A percentile compares a stretch with the other conserved stretches of the same genome.
phyloP scores from a whole-genome alignment of 1,140 invertebrate genomes.

The Drosophila eugracilis region DNA sequence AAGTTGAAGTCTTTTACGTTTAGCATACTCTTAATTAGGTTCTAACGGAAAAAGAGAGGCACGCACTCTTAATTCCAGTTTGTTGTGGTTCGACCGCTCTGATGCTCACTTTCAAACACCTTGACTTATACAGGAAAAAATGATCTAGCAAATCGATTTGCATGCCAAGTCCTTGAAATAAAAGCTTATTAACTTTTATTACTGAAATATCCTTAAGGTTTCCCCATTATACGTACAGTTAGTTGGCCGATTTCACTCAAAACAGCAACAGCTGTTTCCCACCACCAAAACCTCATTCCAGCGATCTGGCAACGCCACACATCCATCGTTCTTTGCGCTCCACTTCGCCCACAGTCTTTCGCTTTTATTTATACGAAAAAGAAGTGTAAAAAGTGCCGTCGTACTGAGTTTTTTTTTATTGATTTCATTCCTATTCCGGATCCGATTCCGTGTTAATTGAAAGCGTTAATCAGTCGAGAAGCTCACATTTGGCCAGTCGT shows the following conservation, averaged over 20 bases:
- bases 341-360: constrained; percentile 48
- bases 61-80: background rate
- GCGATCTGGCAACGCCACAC: constrained; percentile 58
- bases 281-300: background rate
- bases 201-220: background rate
- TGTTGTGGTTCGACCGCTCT: background rate
- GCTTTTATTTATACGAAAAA: constrained; percentile 72
- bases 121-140: background rate
- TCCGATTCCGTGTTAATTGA: constrained; percentile 68
- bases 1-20: too few relatives aligned
- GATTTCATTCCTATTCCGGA: constrained; percentile 3
- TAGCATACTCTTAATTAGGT: too few relatives aligned
- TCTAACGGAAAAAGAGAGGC: background rate
- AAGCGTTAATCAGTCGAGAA: constrained; percentile 70
- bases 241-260: constrained; percentile 3
- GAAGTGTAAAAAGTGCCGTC: constrained; percentile 14
- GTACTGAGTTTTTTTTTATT: constrained; percentile 41
- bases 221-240: background rate
- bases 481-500: constrained; percentile 32
- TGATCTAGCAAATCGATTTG: background rate
- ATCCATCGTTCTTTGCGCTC: constrained; percentile 56
- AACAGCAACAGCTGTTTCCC: constrained; percentile 27
- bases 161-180: background rate
- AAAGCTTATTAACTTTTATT: background rate
- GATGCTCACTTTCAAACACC: background rate